Conservation (phyloP, 2,113 vertebrate species). For the Hoplias malabaricus region DNA sequence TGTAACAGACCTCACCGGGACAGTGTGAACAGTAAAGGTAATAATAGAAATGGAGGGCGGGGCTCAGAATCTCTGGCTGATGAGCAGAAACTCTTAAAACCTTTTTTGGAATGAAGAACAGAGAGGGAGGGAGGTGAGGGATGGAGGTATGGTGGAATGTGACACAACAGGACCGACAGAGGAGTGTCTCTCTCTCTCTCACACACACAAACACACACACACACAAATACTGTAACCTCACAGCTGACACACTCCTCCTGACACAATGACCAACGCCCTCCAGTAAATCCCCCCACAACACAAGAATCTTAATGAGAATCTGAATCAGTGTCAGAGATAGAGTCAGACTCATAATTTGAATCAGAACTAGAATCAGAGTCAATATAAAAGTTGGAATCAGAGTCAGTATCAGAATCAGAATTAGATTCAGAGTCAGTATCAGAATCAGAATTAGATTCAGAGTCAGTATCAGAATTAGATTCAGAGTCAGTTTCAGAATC, state of each 20-base stretch:
- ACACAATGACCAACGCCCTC: slow-evolving; percentile 16
- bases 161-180: slow-evolving; percentile 14
- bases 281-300: not conserved
- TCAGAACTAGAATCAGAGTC: too few species aligned
- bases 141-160: slow-evolving; percentile 42
- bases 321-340: too few species aligned
- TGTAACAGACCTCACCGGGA: not conserved
- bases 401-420: too few species aligned
- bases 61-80: not conserved
- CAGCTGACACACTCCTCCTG: slow-evolving; percentile 2
- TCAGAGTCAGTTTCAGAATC: too few species aligned
- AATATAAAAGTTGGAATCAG: too few species aligned
- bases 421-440: too few species aligned
- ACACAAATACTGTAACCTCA: not conserved
- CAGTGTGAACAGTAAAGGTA: not conserved
- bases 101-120: slow-evolving; percentile 27
- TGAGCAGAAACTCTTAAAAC: not conserved
- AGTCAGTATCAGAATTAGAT: too few species aligned
- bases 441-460: too few species aligned
- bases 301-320: too few species aligned
- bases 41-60: not conserved
- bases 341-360: too few species aligned
- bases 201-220: not conserved
- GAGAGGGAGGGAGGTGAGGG: too few species aligned
- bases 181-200: slow-evolving; percentile 18